These are phyloP conservation scores for Eristalis intricaria DNA, from an alignment of 2,888 invertebrate species.

Conservation along the genomic window DNA sequence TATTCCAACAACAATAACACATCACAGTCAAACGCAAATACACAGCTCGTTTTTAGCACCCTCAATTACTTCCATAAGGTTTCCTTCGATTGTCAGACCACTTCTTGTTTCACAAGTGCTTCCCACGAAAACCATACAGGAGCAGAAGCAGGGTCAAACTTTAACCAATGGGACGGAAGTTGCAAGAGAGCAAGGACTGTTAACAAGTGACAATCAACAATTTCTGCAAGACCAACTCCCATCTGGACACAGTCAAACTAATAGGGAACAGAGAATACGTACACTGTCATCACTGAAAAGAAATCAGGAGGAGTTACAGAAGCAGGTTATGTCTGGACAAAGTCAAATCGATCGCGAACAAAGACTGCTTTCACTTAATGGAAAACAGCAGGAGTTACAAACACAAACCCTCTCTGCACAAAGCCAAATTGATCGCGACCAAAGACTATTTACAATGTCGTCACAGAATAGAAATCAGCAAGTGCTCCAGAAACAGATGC, in stretches of 20 bases:
- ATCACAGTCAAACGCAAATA: conserved; percentile 54
- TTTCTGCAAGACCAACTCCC: neutral
- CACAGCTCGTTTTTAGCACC: conserved; percentile 35
- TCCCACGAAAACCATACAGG: neutral
- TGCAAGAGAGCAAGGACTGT: neutral
- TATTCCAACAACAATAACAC: conserved; percentile 54
- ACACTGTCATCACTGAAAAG: neutral
- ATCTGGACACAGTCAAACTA: neutral
- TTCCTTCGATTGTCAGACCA: conserved; percentile 17
- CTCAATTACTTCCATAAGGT: conserved; percentile 14
- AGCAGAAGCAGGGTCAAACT: neutral
- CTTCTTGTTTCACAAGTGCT: conserved; percentile 35
- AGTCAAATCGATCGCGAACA: neutral
- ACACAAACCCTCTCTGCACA: neutral
- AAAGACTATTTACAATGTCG: neutral
- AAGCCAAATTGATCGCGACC: neutral
- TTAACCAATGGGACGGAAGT: neutral
- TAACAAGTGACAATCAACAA: neutral
- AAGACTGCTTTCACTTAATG: neutral
- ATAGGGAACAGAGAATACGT: neutral
- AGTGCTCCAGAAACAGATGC: neutral
- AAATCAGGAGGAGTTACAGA: neutral
- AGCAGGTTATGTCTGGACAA: neutral
- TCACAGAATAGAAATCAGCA: neutral
- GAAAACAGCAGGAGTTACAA: neutral